Evolutionary conservation across 1,140 invertebrate species (phyloP), one percentile per base, ranked within the genome.

Genomic region (Halictus rubicundus): DNA sequence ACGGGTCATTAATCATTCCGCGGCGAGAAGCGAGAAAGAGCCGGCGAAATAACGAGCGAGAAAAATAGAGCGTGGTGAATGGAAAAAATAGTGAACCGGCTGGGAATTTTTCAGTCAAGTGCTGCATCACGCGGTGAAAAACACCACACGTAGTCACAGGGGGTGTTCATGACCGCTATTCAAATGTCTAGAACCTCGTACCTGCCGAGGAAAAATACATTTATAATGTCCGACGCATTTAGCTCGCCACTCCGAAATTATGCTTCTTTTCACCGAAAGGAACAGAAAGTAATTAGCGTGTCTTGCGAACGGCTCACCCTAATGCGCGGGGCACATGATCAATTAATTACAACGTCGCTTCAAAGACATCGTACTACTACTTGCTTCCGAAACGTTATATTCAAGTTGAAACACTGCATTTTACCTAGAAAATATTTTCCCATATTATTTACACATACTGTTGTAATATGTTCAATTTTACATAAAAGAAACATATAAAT

Each of bases 1-100:
- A 80, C 80, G 64, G 88, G 88, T 90, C 90, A 89, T 92, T 91
- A 91, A 92, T 91, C 91, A 91, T 91, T 89, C 81, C 81, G 83
- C 49, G 70, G 66, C 42, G 68, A 82, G 84, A 86, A 88, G 37
- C 52, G 65, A 59, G 75, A 79, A 25, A 70, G 21, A 57, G 57
- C 49, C 32, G 32, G 4, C 14, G 69, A 68, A 39, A 76, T 32
- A 52, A 39, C 68, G 72, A 57, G 57, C 46, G 39, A 59, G 66
- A 78, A 75, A 76, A 74, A 59, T 52, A 71, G 54, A 81, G 60
- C 32, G 68, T 57, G 49, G 49, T 84, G 83, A 85, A 81, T 85
- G 68, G 68, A 81, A 81, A 73, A 85, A 81, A 66, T 84, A 86
- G 87, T 80, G 85, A 89, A 79, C 70, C 76, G 52, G 82, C 66